Percentiles rank a stretch among this genome's conserved stretches.
Conservation (phyloP, 2,113 vertebrate species). For the Barnardius zonarius region DNA sequence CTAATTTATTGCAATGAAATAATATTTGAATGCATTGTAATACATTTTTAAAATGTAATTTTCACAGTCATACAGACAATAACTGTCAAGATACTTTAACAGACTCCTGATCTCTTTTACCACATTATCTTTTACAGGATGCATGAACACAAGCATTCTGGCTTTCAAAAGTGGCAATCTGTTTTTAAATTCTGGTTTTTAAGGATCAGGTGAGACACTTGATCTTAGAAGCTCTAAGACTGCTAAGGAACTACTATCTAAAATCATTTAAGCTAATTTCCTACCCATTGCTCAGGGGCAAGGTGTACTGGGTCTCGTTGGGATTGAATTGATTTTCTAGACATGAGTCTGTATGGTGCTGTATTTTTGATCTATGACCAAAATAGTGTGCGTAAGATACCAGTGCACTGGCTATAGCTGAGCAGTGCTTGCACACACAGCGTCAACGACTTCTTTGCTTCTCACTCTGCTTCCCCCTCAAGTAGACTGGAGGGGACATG, state of each 20-base stretch:
- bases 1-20: conserved; percentile 45
- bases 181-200: not conserved
- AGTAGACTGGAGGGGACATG: not conserved
- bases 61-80: conserved; percentile 30
- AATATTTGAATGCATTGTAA: conserved; percentile 28
- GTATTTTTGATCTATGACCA: not conserved
- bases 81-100: conserved; percentile 40
- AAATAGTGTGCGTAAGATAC: not conserved
- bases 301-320: not conserved
- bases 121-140: not conserved
- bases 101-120: not conserved
- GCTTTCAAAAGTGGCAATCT: not conserved
- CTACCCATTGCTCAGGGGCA: not conserved
- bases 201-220: not conserved
- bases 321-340: not conserved
- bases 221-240: not conserved
- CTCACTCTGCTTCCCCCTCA: fast-evolving
- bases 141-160: not conserved
- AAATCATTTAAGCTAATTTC: not conserved
- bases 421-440: not conserved
- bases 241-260: not conserved
- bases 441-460: not conserved
- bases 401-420: not conserved
- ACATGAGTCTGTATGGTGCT: fast-evolving
- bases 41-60: conserved; percentile 29